These are phyloP conservation scores for Danaus chrysippus DNA, from an alignment of 2,888 invertebrate genomes.

Conservation along the genomic window DNA sequence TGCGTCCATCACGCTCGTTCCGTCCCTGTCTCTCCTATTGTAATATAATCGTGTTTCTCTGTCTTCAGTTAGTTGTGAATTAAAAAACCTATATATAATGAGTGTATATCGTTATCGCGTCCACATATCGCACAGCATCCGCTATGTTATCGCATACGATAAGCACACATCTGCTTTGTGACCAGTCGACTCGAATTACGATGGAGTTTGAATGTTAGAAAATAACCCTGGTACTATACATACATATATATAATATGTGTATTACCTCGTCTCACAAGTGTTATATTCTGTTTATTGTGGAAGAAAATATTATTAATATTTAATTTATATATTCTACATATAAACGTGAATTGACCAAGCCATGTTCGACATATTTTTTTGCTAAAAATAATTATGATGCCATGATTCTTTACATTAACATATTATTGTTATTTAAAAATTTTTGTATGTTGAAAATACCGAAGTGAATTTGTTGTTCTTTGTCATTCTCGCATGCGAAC, in stretches of 20 bases:
- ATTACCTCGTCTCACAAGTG: too few species aligned
- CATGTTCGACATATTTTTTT: too few species aligned
- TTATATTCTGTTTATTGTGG: too few species aligned
- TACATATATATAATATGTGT: background rate
- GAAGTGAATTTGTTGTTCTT: too few species aligned
- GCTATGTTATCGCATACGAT: conserved; percentile 54
- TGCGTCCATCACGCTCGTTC: conserved; percentile 59
- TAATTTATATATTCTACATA: too few species aligned
- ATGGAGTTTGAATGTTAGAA: conserved; percentile 14
- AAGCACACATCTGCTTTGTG: conserved; percentile 59
- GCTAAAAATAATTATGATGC: too few species aligned
- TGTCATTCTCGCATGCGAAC: too few species aligned
- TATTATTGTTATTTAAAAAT: too few species aligned
- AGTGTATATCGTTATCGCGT: conserved; percentile 49
- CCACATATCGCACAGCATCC: conserved; percentile 60
- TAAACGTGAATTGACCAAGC: too few species aligned
- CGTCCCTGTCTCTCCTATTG: conserved; percentile 47
- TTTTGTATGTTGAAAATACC: too few species aligned
- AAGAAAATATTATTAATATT: too few species aligned
- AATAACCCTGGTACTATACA: background rate
- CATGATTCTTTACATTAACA: too few species aligned
- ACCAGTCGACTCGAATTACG: conserved; percentile 46
- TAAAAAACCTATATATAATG: conserved; percentile 63
- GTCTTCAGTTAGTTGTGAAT: conserved; percentile 52
- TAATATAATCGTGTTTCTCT: conserved; percentile 44